phyloP scores from a whole-genome alignment of 2,113 vertebrate species.

The Thunnus thynnus region DNA sequence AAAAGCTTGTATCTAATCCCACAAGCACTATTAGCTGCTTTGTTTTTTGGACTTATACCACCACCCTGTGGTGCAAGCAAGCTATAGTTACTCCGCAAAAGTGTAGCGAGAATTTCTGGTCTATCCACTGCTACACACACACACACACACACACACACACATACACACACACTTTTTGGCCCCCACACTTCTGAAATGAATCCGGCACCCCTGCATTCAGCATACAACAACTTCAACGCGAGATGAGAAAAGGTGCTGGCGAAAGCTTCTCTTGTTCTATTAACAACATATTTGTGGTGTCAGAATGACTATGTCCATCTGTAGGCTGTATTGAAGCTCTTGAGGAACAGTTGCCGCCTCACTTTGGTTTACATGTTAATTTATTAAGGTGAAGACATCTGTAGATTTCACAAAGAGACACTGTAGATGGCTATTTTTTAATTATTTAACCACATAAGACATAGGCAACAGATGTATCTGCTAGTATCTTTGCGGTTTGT shows the following conservation, averaged over 20 bases:
- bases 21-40: too few species aligned
- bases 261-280: slow-evolving; percentile 16
- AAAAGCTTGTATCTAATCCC: too few species aligned
- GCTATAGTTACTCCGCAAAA: too few species aligned
- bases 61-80: too few species aligned
- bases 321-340: not conserved
- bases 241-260: not conserved
- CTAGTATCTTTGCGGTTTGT: not conserved
- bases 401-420: not conserved
- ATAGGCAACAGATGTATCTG: not conserved
- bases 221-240: not conserved
- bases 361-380: not conserved
- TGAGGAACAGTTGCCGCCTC: not conserved
- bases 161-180: too few species aligned
- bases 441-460: not conserved
- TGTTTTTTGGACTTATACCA: too few species aligned
- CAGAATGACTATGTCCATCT: not conserved
- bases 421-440: not conserved
- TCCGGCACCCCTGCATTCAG: too few species aligned
- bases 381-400: not conserved
- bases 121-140: too few species aligned
- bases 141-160: too few species aligned
- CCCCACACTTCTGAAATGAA: too few species aligned
- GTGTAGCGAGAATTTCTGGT: too few species aligned
- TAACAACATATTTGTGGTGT: not conserved